These are phyloP conservation scores for Contarinia nasturtii DNA, from an alignment of 1,140 invertebrate genomes.

Conservation along the genomic window DNA sequence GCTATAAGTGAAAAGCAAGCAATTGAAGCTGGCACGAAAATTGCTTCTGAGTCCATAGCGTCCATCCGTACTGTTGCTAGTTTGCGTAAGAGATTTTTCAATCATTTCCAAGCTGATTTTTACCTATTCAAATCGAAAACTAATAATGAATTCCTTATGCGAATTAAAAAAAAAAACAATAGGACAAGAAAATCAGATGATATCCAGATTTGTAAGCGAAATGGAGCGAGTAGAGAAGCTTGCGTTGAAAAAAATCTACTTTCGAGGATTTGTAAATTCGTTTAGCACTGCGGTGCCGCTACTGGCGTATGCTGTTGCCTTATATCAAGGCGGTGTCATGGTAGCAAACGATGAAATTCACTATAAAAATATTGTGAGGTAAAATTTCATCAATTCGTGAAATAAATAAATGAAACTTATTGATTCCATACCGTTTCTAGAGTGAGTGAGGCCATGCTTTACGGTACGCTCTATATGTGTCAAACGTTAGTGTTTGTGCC, in stretches of 20 bases:
- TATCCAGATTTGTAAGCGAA: slow-evolving; percentile 34
- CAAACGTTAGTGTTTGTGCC: slow-evolving; percentile 70
- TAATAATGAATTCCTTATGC: neutral
- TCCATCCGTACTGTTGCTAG: slow-evolving; percentile 57
- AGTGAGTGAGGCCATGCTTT: slow-evolving; percentile 65
- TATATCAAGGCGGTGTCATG: slow-evolving; percentile 68
- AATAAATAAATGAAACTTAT: no score
- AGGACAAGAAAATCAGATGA: slow-evolving; percentile 24
- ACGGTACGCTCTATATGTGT: slow-evolving; percentile 74
- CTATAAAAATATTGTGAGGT: slow-evolving; percentile 70
- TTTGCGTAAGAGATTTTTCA: slow-evolving; percentile 26
- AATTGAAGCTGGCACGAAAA: slow-evolving; percentile 41
- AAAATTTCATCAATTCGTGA: no score
- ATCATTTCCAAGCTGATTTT: no score
- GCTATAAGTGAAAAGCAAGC: slow-evolving; percentile 38
- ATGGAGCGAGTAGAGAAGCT: slow-evolving; percentile 29
- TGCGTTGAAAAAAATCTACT: slow-evolving; percentile 37
- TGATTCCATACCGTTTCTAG: slow-evolving; percentile 23
- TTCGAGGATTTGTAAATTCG: slow-evolving; percentile 53
- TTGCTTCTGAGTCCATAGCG: slow-evolving; percentile 54
- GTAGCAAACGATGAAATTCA: slow-evolving; percentile 41
- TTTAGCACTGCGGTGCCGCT: slow-evolving; percentile 61
- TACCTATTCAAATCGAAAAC: slow-evolving; percentile 10
- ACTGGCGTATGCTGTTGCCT: slow-evolving; percentile 58
- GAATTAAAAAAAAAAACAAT: neutral